Conservation (phyloP, 1,140 invertebrate species). For the Galendromus occidentalis region DNA sequence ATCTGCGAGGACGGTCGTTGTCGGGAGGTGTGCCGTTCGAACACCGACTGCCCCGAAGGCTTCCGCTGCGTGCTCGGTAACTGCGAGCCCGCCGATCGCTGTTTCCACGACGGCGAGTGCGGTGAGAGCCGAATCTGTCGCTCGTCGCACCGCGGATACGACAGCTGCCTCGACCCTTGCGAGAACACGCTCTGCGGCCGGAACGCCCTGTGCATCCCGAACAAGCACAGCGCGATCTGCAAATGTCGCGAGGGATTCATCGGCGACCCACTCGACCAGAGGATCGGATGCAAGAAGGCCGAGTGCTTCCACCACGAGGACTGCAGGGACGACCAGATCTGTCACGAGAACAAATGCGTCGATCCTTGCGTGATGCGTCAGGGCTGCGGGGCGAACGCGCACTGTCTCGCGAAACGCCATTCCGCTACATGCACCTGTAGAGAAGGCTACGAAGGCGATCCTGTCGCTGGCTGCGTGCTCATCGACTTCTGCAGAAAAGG, state of each 20-base stretch:
- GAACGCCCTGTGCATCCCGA: slow-evolving; percentile 50
- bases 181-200: slow-evolving; percentile 45
- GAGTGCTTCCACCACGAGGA: slow-evolving; percentile 20
- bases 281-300: slow-evolving; percentile 20
- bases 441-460: slow-evolving; percentile 60
- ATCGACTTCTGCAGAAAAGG: slow-evolving; percentile 49
- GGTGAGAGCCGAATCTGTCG: slow-evolving; percentile 57
- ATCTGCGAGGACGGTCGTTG: slow-evolving; percentile 6
- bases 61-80: slow-evolving; percentile 7
- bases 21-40: not conserved
- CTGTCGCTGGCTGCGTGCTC: slow-evolving; percentile 41
- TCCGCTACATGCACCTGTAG: slow-evolving; percentile 55
- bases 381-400: slow-evolving; percentile 18
- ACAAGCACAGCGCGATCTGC: slow-evolving; percentile 48
- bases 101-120: slow-evolving; percentile 46
- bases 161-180: slow-evolving; percentile 24
- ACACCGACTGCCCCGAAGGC: slow-evolving; percentile 9
- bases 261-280: slow-evolving; percentile 43
- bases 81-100: slow-evolving; percentile 54
- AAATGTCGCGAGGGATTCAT: slow-evolving; percentile 51
- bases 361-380: slow-evolving; percentile 18
- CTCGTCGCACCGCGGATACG: slow-evolving; percentile 56
- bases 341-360: slow-evolving; percentile 21
- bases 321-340: slow-evolving; percentile 19
- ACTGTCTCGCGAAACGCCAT: slow-evolving; percentile 48